These are phyloP conservation scores for Phenganax stokvisi DNA, from an alignment of 92 coral and sea anemone genomes.

Conservation along the genomic window DNA sequence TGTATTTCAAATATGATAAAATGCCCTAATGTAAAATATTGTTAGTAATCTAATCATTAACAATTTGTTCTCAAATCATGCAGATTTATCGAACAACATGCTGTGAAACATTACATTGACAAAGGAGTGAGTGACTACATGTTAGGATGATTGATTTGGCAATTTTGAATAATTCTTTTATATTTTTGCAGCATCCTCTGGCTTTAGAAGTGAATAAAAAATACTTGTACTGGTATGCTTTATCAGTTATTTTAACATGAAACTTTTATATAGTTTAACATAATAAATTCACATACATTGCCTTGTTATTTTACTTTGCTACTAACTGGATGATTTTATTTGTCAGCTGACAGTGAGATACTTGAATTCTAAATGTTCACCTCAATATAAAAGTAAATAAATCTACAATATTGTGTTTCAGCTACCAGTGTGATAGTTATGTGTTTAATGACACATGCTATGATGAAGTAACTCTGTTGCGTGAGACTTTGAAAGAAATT, in stretches of 20 bases:
- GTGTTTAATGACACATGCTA: constrained; percentile 35
- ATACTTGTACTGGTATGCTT: constrained; percentile 32
- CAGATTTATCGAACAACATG: constrained; percentile 33
- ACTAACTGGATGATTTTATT: too few relatives aligned
- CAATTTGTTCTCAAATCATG: background rate
- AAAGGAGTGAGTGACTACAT: constrained; percentile 17
- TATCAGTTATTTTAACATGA: too few relatives aligned
- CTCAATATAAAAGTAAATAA: background rate
- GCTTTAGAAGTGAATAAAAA: constrained; percentile 39
- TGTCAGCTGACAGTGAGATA: too few relatives aligned
- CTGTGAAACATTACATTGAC: constrained; percentile 26
- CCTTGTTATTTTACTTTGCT: background rate
- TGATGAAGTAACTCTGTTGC: constrained; percentile 27
- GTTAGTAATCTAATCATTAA: background rate
- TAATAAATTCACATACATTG: background rate
- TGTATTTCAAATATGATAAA: background rate
- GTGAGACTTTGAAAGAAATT: constrained; percentile 35
- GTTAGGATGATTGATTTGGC: background rate
- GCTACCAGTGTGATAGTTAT: constrained; percentile 36
- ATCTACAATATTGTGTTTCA: background rate
- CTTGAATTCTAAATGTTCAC: too few relatives aligned
- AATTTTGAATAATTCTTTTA: background rate
- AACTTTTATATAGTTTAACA: background rate
- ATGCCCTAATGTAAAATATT: background rate
- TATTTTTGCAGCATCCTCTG: constrained; percentile 28